Percentiles rank a stretch among this genome's conserved stretches.
These are phyloP conservation scores for Momotus momota DNA, from an alignment of 2,797 vertebrate species.

Conservation along the genomic window DNA sequence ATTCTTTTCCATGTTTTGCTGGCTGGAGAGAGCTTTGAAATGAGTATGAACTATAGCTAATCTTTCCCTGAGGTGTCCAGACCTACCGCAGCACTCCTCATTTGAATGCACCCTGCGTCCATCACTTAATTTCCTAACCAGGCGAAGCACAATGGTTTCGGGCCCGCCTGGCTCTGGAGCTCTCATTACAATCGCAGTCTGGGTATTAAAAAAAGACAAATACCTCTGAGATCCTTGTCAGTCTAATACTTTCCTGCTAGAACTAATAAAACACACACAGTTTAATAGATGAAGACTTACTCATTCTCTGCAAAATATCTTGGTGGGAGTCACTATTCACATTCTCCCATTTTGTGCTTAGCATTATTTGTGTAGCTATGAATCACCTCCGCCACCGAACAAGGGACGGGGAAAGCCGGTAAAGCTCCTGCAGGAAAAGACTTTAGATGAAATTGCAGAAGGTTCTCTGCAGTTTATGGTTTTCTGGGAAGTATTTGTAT, in stretches of 20 bases:
- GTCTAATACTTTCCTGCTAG: slow-evolving; percentile 28
- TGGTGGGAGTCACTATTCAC: background rate
- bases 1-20: background rate
- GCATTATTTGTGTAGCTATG: background rate
- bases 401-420: background rate
- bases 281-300: slow-evolving; percentile 30
- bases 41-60: background rate
- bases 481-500: background rate
- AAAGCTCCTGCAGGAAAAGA: background rate
- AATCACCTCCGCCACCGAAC: background rate
- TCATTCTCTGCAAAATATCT: slow-evolving; percentile 43
- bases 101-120: slow-evolving; percentile 2
- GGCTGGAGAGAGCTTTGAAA: background rate
- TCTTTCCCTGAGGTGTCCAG: background rate
- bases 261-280: slow-evolving; percentile 35
- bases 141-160: slow-evolving; percentile 2
- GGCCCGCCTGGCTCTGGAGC: background rate
- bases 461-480: background rate
- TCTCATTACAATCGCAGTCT: slow-evolving; percentile 20
- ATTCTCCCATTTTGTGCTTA: background rate
- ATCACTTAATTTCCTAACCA: slow-evolving; percentile 51
- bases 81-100: background rate
- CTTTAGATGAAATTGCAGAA: background rate
- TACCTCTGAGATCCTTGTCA: slow-evolving; percentile 19
- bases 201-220: slow-evolving; percentile 53